These are phyloP conservation scores for Leptinotarsa tumamoca DNA, from an alignment of 2,888 invertebrate genomes.

Conservation along the genomic window DNA sequence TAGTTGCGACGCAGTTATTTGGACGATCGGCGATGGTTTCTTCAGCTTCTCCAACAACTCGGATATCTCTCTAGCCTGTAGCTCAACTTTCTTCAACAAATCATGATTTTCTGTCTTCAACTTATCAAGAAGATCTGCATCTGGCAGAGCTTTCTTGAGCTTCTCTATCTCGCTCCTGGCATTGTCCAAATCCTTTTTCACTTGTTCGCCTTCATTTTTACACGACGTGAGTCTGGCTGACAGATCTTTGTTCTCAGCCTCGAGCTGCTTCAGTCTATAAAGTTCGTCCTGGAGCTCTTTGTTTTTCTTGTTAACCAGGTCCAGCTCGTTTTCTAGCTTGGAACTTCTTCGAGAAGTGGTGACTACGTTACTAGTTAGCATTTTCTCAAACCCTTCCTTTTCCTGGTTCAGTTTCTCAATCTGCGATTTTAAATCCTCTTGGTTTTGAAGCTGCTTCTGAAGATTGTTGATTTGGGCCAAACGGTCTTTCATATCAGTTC, in stretches of 20 bases:
- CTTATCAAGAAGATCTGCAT: constrained; percentile 41
- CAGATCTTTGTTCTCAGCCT: constrained; percentile 37
- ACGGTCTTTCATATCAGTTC: constrained; percentile 21
- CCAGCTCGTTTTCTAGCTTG: constrained; percentile 49
- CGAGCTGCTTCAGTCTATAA: constrained; percentile 27
- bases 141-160: constrained; percentile 41
- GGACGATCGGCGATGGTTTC: constrained; percentile 34
- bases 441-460: constrained; percentile 27
- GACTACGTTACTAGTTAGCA: constrained; percentile 48
- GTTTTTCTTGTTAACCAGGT: constrained; percentile 37
- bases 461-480: constrained; percentile 1
- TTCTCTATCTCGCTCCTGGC: constrained; percentile 40
- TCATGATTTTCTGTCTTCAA: constrained; percentile 54
- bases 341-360: constrained; percentile 45
- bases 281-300: constrained; percentile 31
- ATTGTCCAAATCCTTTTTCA: constrained; percentile 37
- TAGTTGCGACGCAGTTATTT: constrained; percentile 35
- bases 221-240: constrained; percentile 32
- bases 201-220: constrained; percentile 41
- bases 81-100: constrained; percentile 51
- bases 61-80: constrained; percentile 51
- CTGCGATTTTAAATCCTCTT: constrained; percentile 24
- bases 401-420: constrained; percentile 43
- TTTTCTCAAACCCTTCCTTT: constrained; percentile 52
- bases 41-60: constrained; percentile 54